Base-by-base conservation (phyloP, 2,888 invertebrate genomes). In the Rhimphoctona megacephalus region DNA sequence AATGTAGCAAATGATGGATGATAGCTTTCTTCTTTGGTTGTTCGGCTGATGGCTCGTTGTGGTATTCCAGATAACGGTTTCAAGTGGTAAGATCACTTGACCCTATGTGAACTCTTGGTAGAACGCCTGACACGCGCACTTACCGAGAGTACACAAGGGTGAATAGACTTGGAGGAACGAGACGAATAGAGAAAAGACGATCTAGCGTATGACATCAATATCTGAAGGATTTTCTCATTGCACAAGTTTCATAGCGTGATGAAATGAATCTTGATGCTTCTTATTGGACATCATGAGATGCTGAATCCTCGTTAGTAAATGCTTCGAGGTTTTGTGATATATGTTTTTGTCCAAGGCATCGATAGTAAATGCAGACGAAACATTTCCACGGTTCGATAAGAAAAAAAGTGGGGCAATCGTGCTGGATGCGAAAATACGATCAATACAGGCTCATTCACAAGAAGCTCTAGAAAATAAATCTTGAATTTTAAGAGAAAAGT, bases 11-110 rank as follows among this genome's bases (percentile, higher is more conserved):
- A 66, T 72, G 39, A 22, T 66, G 64, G 61, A 49, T 67, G 70
- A 49, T 69, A 14, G 22, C 17, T 19, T 67, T 36, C 39, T 36
- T 25, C 39, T 84, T 70, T 36, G 57, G 46, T 73, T 25, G 43
- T 49, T 74, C 52, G 30, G 52, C 43, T 25, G 9, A 19, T 52
- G 76, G 86, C 88, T 81, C 86, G 79, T 79, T 70, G 77, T 22
- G 88, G 85, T 85, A 88, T 87, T 88, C 83, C 86, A 82, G 87
- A 90, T 88, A 89, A 87, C 87, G 83, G 85, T 87, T 84, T 89
- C 87, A 85, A 89, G 89, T 86, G 88, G 82, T 85, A 84, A 85
- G 89, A 89, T 89, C 89, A 90, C 90, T 91, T 90, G 90, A 91
- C 89, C 89, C 77, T 82, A 73, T 88, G 85, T 89, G 88, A 88